Evolutionary conservation across 2,888 invertebrate genomes (phyloP).

Genomic region (Mechanitis messenoides): DNA sequence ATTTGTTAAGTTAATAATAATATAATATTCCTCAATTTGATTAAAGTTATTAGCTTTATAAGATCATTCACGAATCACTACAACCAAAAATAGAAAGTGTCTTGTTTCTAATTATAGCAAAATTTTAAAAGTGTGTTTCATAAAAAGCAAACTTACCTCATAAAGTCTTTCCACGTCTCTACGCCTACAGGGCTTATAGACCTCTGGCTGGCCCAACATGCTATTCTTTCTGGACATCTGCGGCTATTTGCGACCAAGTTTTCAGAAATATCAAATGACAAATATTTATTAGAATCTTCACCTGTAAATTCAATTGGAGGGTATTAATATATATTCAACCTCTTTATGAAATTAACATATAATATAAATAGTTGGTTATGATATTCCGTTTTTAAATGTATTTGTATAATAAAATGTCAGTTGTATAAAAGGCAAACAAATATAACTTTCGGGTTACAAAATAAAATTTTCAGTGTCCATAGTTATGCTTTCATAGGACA

Average conservation of each 20-base stretch:
- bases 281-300: slow-evolving; percentile 41
- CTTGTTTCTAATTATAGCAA: too few relatives aligned
- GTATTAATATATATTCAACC: slow-evolving; percentile 7
- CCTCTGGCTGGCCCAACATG: slow-evolving; percentile 55
- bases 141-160: slow-evolving; percentile 40
- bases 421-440: slow-evolving; percentile 45
- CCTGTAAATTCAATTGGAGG: slow-evolving; percentile 42
- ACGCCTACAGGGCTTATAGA: slow-evolving; percentile 35
- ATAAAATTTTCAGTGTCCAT: slow-evolving; percentile 71
- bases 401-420: slow-evolving; percentile 44
- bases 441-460: slow-evolving; percentile 66
- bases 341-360: neutral
- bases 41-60: too few relatives aligned
- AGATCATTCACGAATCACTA: too few relatives aligned
- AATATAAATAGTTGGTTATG: slow-evolving; percentile 27
- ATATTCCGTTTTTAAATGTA: slow-evolving; percentile 48
- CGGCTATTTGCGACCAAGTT: slow-evolving; percentile 44
- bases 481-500: slow-evolving; percentile 47
- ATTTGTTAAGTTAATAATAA: too few relatives aligned
- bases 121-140: too few relatives aligned
- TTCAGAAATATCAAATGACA: slow-evolving; percentile 44
- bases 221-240: slow-evolving; percentile 52
- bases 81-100: too few relatives aligned
- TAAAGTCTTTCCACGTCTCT: slow-evolving; percentile 41
- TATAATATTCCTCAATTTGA: too few relatives aligned